Evolutionary conservation across 1,140 invertebrate genomes (phyloP).

Genomic region (Chironomus striatipennis): DNA sequence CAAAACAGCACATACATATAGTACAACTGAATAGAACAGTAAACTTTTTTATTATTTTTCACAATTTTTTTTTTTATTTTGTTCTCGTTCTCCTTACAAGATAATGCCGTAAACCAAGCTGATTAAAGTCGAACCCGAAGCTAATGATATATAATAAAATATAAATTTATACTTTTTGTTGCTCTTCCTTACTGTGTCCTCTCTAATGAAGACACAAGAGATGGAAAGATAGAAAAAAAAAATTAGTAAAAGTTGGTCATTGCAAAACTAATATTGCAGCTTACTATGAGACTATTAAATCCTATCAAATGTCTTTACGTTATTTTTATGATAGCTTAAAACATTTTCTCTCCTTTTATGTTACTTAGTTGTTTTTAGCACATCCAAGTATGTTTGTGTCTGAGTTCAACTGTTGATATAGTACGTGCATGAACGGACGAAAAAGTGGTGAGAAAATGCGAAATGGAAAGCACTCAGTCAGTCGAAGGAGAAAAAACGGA

Average conservation of each 20-base stretch:
- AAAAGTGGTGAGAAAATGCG: background rate
- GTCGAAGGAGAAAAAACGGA: background rate
- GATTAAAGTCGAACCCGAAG: background rate
- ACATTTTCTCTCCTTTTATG: background rate
- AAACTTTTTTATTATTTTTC: conserved; percentile 12
- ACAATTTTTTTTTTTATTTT: conserved; percentile 14
- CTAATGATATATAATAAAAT: background rate
- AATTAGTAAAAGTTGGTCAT: background rate
- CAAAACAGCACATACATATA: background rate
- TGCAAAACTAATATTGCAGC: background rate
- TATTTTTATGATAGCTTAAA: background rate
- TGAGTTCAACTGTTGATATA: too few relatives aligned
- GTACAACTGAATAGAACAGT: background rate
- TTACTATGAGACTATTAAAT: background rate
- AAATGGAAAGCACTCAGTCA: background rate
- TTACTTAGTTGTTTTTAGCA: background rate
- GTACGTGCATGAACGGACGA: too few relatives aligned
- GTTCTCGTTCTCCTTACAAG: background rate
- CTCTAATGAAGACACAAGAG: too few relatives aligned
- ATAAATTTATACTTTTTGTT: background rate
- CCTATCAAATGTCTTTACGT: conserved; percentile 1
- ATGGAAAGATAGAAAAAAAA: background rate
- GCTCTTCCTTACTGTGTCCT: background rate
- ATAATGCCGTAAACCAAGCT: background rate
- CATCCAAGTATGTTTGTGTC: too few relatives aligned